A percentile compares a stretch with the other conserved stretches of the same genome.
phyloP scores from a whole-genome alignment of 2,113 vertebrate species.

The Zosterops borbonicus region DNA sequence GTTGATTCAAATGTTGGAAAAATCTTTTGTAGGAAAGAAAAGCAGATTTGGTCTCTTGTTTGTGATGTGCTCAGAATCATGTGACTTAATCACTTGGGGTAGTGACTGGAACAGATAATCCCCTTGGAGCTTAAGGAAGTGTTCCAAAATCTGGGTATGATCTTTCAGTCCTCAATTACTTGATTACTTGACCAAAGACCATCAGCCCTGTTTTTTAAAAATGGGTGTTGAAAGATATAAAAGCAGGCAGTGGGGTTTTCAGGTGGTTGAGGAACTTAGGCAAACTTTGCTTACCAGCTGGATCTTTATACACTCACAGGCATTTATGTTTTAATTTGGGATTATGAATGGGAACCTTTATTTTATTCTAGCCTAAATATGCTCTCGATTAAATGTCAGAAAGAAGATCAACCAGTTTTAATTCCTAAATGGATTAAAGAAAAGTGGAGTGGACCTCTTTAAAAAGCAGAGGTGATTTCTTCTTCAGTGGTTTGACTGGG shows the following conservation, averaged over 20 bases:
- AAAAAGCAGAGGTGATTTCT: not conserved
- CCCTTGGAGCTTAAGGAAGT: slow-evolving; percentile 21
- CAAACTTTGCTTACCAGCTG: not conserved
- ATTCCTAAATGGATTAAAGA: not conserved
- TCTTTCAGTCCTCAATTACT: not conserved
- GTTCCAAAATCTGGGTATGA: slow-evolving; percentile 18
- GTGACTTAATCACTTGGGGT: slow-evolving; percentile 46
- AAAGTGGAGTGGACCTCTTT: not conserved
- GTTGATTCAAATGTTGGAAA: not conserved
- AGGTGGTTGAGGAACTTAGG: not conserved
- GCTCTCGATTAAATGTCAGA: slow-evolving; percentile 10
- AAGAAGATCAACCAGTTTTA: not conserved
- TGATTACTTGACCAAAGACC: not conserved
- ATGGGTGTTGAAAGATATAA: not conserved
- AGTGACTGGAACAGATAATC: slow-evolving; percentile 50
- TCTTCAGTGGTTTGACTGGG: not conserved
- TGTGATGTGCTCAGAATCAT: slow-evolving; percentile 1
- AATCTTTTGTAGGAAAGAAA: not conserved
- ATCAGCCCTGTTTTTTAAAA: not conserved
- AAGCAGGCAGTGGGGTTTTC: not conserved
- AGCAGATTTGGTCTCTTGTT: slow-evolving; percentile 34
- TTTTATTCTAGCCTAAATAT: slow-evolving; percentile 11
- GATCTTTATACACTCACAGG: not conserved
- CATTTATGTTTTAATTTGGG: not conserved
- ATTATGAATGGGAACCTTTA: not conserved